Percentiles rank a stretch among this genome's conserved stretches.
Conservation (phyloP, 2,888 invertebrate genomes). For the Microplitis manilae region DNA sequence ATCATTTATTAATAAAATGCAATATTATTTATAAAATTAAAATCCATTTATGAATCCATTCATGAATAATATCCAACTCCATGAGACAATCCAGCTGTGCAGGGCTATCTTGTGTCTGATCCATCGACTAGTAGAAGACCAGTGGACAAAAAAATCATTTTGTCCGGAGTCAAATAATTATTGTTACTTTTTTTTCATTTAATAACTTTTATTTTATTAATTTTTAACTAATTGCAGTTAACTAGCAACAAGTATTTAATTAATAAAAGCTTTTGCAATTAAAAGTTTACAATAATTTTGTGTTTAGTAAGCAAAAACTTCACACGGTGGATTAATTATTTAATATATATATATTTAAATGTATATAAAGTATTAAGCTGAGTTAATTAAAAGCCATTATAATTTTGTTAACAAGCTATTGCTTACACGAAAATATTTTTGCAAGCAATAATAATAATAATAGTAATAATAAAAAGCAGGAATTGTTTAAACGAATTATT, state of each 20-base stretch:
- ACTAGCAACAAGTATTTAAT: constrained; percentile 6
- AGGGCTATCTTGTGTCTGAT: constrained; percentile 41
- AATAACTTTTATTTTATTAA: constrained; percentile 18
- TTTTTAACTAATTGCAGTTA: constrained; percentile 33
- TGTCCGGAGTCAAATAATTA: constrained; percentile 44
- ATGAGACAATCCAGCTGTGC: constrained; percentile 43
- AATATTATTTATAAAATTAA: not conserved
- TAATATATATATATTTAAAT: not conserved
- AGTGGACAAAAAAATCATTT: constrained; percentile 39
- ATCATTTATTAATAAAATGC: no score
- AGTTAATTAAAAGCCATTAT: constrained; percentile 22
- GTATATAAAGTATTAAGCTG: constrained; percentile 11
- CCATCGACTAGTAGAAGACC: constrained; percentile 42
- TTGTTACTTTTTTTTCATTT: constrained; percentile 28
- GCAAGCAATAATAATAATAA: constrained; percentile 1
- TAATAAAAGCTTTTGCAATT: constrained; percentile 20
- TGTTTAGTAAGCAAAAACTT: constrained; percentile 31
- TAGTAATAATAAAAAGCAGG: not conserved
- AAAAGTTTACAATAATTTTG: constrained; percentile 29
- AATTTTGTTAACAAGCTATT: constrained; percentile 3
- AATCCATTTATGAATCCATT: constrained; percentile 22
- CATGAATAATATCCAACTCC: constrained; percentile 41
- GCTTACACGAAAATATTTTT: not conserved
- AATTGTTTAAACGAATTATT: not conserved
- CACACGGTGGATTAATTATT: constrained; percentile 22